phyloP scores from a whole-genome alignment of 2,797 vertebrate genomes.

The Babyrousa celebensis region DNA sequence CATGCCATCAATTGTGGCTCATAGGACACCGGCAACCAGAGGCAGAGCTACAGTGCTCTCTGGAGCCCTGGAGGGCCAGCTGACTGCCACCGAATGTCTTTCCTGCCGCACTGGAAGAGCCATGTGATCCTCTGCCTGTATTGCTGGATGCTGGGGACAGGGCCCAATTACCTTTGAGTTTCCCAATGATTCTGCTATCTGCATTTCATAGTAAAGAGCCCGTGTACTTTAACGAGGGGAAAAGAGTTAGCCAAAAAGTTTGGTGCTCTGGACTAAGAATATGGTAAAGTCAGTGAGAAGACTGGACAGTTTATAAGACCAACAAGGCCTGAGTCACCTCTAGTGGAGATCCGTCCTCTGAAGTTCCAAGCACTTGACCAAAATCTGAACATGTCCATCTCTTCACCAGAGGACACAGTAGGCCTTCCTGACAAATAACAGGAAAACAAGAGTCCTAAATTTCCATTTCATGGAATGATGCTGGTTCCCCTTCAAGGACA shows the following conservation, averaged over 20 bases:
- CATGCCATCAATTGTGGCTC: no score
- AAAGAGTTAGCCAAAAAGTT: not conserved
- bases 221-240: not conserved
- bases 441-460: not conserved
- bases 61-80: not conserved
- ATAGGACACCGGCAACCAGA: not conserved
- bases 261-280: not conserved
- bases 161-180: not conserved
- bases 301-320: not conserved
- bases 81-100: not conserved
- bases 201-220: not conserved
- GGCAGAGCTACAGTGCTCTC: not conserved
- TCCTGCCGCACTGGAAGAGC: not conserved
- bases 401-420: not conserved
- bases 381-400: not conserved
- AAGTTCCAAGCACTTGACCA: not conserved
- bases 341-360: not conserved
- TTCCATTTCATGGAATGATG: not conserved
- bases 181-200: not conserved
- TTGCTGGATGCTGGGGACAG: not conserved
- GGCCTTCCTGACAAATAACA: not conserved
- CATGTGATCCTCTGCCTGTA: not conserved
- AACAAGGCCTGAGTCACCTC: not conserved
- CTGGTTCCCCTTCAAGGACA: not conserved
- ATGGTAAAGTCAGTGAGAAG: not conserved